Evolutionary conservation across 2,888 invertebrate genomes (phyloP), one percentile per base, ranked within the genome.

Genomic region (Andrena praecox): DNA sequence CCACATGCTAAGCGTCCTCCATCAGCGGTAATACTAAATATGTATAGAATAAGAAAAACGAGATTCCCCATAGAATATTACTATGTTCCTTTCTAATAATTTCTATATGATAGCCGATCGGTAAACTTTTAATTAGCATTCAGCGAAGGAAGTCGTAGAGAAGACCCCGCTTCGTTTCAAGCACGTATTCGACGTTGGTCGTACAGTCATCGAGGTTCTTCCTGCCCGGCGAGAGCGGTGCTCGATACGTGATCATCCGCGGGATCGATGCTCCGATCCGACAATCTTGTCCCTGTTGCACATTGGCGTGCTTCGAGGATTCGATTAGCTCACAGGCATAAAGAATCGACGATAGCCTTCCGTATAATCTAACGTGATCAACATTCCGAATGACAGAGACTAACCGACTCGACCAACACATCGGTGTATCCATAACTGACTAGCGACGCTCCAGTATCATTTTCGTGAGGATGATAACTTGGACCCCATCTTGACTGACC

Each of bases 141-240:
- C 62, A 8, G 8, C 33, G 62, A 35, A 20, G n/a, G 62, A 62
- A 35, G 20, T 35, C 33, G 20, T n/a, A 8, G 33, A 20, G 62
- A 33, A 62, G 60, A 62, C 4, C 20, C 29, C 20, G 16, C n/a
- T 50, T 50, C 2, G n/a, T 29, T 50, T 29, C 27, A n/a, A 6
- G 50, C 33, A 68, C 59, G 68, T 74, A 69, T 69, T 48, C 50
- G 6, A 56, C 48, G 68, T 56, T 64, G 24, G 64, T 42, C 35
- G 68, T 69, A 20, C 48, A 33, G 48, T 31, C 52, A 10, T 62
- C 67, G 68, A 78, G 62, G 76, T 68, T 68, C 77, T 77, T 77
- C 73, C 77, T 77, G 63, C 5, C 64, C 8, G 48, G 7, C 3
- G 56, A 59, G 31, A 42, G 24, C 16, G 42, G 12, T 20, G 33